Evolutionary conservation across 2,113 vertebrate species (phyloP).

Genomic region (Tupaia tana): DNA sequence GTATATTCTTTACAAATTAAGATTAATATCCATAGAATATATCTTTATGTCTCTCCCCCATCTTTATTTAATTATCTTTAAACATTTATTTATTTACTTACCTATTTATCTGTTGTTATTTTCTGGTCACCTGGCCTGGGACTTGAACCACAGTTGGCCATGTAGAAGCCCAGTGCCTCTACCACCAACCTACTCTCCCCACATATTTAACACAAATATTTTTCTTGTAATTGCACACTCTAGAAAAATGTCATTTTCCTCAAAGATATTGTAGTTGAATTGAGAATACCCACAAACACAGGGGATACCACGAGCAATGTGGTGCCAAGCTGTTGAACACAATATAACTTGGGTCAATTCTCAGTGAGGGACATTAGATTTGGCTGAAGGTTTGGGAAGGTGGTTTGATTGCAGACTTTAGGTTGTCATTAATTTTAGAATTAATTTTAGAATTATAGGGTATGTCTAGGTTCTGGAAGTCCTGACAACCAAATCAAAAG

Average conservation of each 20-base stretch:
- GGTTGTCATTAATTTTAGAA: background rate
- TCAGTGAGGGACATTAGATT: background rate
- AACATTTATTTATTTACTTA: too few species aligned
- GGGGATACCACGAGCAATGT: rapidly evolving
- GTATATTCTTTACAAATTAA: background rate
- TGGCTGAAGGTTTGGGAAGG: background rate
- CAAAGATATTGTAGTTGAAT: background rate
- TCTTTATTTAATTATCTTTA: too few species aligned
- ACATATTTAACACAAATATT: background rate
- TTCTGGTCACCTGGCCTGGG: too few species aligned
- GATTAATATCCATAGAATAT: background rate
- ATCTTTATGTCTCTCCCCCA: too few species aligned
- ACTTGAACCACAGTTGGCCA: too few species aligned
- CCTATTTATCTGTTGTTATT: too few species aligned
- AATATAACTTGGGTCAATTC: too few species aligned
- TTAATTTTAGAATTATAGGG: background rate
- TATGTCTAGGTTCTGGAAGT: background rate
- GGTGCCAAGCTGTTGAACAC: too few species aligned
- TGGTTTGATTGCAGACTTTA: background rate
- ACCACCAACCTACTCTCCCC: too few species aligned
- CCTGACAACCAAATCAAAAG: background rate
- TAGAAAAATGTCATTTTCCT: background rate
- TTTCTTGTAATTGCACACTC: background rate
- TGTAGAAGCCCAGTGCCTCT: too few species aligned
- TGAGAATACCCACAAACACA: background rate